Evolutionary conservation across 2,888 invertebrate species (phyloP).

Genomic region (Ramazzottius varieornatus): DNA sequence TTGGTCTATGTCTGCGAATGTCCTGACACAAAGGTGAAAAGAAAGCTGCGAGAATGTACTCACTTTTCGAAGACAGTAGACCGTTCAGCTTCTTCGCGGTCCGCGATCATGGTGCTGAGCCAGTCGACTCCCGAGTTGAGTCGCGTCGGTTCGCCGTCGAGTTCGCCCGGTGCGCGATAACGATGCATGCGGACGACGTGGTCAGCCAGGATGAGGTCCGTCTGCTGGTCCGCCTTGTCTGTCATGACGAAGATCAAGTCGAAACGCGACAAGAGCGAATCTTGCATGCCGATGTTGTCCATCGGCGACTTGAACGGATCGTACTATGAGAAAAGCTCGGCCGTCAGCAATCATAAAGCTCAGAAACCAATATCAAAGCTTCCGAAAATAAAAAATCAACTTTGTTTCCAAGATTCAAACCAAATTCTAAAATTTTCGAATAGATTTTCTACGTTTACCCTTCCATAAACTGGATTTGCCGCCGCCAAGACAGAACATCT

Average conservation of each 20-base stretch:
- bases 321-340: slow-evolving; percentile 36
- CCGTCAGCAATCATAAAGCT: background rate
- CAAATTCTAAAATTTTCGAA: no score
- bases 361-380: slow-evolving; percentile 4
- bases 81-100: background rate
- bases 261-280: slow-evolving; percentile 84
- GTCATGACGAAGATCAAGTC: slow-evolving; percentile 90
- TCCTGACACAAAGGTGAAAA: no score
- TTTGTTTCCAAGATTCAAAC: background rate
- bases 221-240: slow-evolving; percentile 59
- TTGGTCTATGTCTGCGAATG: no score
- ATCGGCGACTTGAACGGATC: slow-evolving; percentile 97
- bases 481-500: slow-evolving; percentile 90
- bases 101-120: background rate
- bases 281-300: slow-evolving; percentile 97
- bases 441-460: slow-evolving; percentile 38
- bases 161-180: slow-evolving; percentile 69
- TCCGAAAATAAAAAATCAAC: background rate
- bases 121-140: background rate
- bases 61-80: no score
- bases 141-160: slow-evolving; percentile 48
- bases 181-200: slow-evolving; percentile 92
- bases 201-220: slow-evolving; percentile 71
- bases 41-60: no score
- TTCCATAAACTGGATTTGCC: slow-evolving; percentile 95